Conservation (phyloP, 2,113 vertebrate species). For the Sialia sialis region DNA sequence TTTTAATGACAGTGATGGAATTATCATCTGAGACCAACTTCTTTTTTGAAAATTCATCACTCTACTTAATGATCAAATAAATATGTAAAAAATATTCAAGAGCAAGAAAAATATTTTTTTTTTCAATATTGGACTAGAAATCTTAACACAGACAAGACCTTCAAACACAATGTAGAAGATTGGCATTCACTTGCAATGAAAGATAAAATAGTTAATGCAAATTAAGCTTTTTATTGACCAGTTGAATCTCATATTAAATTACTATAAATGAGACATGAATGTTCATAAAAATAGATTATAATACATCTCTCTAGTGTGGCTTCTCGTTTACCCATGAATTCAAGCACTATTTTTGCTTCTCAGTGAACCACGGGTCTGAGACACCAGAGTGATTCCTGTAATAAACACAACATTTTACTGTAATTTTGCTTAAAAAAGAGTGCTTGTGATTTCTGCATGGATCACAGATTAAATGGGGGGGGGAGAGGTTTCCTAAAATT, state of each 20-base stretch:
- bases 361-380: neutral
- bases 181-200: neutral
- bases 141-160: neutral
- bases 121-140: neutral
- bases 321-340: neutral
- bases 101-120: neutral
- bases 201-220: neutral
- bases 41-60: neutral
- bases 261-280: neutral
- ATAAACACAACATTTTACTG: neutral
- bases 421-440: neutral
- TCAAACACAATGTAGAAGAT: neutral
- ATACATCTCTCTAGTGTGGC: neutral
- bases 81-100: neutral
- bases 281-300: neutral
- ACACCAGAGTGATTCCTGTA: neutral
- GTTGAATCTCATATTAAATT: neutral
- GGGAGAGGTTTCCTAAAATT: neutral
- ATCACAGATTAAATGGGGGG: neutral
- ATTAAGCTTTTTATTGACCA: neutral
- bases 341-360: neutral
- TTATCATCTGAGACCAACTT: neutral
- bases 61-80: neutral
- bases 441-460: neutral
- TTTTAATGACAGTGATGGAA: neutral